A percentile compares a stretch with the other conserved stretches of the same genome.
Conservation (phyloP, 53 echinoderm and acorn worm genomes). For the Crossaster papposus region DNA sequence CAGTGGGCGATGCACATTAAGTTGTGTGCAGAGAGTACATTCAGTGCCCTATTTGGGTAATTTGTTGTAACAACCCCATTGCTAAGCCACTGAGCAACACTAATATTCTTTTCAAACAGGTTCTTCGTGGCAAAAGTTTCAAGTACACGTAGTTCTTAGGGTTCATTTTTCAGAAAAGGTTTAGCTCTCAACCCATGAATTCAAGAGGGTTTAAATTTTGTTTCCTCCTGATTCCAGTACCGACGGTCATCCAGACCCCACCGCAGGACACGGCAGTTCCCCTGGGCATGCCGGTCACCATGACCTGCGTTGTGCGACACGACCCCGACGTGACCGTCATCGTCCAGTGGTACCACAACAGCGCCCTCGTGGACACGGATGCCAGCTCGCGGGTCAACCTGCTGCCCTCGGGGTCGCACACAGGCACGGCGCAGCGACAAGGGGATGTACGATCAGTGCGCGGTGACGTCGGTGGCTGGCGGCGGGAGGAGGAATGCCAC, state of each 20-base stretch:
- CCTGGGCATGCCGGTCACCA: conserved; percentile 56
- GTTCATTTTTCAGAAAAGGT: no score
- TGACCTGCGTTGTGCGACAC: conserved; percentile 75
- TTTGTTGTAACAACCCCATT: no score
- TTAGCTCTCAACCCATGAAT: no score
- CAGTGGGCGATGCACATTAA: no score
- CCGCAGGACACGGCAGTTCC: conserved; percentile 69
- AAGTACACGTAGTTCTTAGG: no score
- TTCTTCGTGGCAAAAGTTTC: no score
- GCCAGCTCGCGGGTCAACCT: conserved; percentile 38
- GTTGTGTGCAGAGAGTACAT: no score
- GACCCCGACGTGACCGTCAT: conserved; percentile 64
- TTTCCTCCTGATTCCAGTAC: conserved; percentile 56
- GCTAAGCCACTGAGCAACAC: no score
- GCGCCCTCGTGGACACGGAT: conserved; percentile 55
- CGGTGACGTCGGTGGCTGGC: conserved; percentile 85
- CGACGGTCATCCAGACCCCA: conserved; percentile 70
- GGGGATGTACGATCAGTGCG: conserved; percentile 78
- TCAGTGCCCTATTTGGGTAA: no score
- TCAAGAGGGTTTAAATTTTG: background rate
- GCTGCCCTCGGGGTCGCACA: conserved; percentile 61
- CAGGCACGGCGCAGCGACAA: conserved; percentile 67
- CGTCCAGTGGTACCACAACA: conserved; percentile 77
- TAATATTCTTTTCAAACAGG: no score
- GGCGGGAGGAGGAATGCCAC: conserved; percentile 68